These are phyloP conservation scores for Heliconius ismenius DNA, from an alignment of 2,888 invertebrate genomes.

Conservation along the genomic window DNA sequence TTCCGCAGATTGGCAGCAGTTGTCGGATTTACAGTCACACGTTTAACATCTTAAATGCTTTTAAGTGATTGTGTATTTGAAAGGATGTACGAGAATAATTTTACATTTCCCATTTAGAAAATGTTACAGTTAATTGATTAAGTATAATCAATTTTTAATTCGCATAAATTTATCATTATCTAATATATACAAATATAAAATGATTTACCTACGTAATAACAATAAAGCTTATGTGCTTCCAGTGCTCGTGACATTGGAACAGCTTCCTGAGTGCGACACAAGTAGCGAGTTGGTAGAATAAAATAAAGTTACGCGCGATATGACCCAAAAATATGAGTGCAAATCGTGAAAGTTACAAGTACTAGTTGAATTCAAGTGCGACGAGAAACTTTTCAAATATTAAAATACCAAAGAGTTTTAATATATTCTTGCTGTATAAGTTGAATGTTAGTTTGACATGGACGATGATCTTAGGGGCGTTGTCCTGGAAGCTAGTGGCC, in stretches of 20 bases:
- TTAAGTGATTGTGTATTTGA: constrained; percentile 16
- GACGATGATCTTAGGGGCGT: constrained; percentile 40
- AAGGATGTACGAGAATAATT: neutral
- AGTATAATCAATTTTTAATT: neutral
- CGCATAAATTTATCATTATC: neutral
- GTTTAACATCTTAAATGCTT: constrained; percentile 22
- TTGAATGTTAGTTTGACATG: constrained; percentile 42
- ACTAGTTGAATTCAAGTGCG: constrained; percentile 38
- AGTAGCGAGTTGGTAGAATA: constrained; percentile 26
- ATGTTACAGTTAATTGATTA: neutral
- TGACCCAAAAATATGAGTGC: constrained; percentile 36
- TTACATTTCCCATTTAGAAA: neutral
- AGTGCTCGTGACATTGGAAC: constrained; percentile 17
- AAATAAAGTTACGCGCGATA: constrained; percentile 35
- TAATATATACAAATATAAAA: neutral
- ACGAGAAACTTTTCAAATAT: constrained; percentile 43
- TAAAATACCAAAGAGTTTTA: constrained; percentile 41
- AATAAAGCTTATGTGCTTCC: constrained; percentile 14
- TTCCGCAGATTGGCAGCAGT: constrained; percentile 56
- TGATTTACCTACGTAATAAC: neutral
- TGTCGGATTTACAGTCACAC: constrained; percentile 32
- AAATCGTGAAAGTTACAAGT: constrained; percentile 39
- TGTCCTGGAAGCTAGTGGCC: constrained; percentile 38
- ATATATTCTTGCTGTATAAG: constrained; percentile 40
- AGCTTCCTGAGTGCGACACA: constrained; percentile 20